Evolutionary conservation across 2,888 invertebrate genomes (phyloP).

Genomic region (Heliconius charithonia): DNA sequence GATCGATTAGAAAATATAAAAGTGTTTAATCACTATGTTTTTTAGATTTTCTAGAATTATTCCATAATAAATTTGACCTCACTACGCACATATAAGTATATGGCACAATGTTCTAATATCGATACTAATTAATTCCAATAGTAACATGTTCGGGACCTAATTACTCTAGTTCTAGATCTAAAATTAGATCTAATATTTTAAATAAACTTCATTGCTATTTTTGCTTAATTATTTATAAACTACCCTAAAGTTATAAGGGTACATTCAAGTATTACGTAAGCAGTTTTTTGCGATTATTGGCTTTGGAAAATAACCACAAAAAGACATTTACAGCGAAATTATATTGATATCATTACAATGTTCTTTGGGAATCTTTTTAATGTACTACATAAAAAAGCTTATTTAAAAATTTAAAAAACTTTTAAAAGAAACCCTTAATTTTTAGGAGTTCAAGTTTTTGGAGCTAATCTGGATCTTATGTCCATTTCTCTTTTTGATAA

Average conservation of each 20-base stretch:
- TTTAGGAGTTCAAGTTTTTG: neutral
- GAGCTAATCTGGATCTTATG: neutral
- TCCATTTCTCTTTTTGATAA: neutral
- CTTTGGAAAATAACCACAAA: neutral
- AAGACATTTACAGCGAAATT: conserved; percentile 38
- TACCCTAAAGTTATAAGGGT: too few relatives aligned
- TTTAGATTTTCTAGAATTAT: neutral
- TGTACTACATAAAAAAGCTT: neutral
- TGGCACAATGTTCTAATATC: conserved; percentile 22
- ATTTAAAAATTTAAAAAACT: too few relatives aligned
- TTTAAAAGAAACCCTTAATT: too few relatives aligned
- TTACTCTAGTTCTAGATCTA: conserved; percentile 1
- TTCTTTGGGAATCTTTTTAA: conserved; percentile 48
- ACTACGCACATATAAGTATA: neutral
- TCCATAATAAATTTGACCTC: neutral
- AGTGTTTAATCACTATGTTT: too few relatives aligned
- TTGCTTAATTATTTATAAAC: neutral
- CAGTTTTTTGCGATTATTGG: too few relatives aligned
- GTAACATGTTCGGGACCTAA: neutral
- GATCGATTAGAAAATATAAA: neutral
- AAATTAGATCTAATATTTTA: neutral
- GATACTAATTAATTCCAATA: neutral
- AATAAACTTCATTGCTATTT: conserved; percentile 4
- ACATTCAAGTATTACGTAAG: too few relatives aligned
- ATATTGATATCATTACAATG: conserved; percentile 47